These are phyloP conservation scores for Tetranychus piercei DNA, from an alignment of 2,888 invertebrate genomes.

Conservation along the genomic window DNA sequence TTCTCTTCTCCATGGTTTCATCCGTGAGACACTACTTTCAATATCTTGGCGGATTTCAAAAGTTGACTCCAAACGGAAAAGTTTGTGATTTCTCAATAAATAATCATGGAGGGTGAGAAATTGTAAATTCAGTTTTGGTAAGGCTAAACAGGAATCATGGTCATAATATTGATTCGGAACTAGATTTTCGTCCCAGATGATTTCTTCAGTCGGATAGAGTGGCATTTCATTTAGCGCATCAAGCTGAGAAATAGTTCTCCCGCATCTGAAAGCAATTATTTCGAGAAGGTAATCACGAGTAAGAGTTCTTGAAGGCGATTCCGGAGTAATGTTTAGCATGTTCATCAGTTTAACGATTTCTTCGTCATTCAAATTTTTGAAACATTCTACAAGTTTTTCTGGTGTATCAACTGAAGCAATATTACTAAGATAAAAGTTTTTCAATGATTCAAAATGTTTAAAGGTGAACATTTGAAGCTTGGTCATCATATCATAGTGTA, in stretches of 20 bases:
- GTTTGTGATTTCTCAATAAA: conserved; percentile 81
- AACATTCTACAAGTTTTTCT: conserved; percentile 61
- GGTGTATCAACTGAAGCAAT: conserved; percentile 87
- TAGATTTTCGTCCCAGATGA: conserved; percentile 97
- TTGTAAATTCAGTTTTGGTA: conserved; percentile 93
- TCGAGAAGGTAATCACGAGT: conserved; percentile 62
- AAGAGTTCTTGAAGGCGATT: conserved; percentile 13
- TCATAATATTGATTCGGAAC: conserved; percentile 94
- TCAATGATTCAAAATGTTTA: conserved; percentile 66
- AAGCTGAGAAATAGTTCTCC: conserved; percentile 70
- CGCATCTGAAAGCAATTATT: conserved; percentile 50
- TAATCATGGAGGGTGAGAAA: conserved; percentile 97
- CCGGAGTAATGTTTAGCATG: conserved; percentile 14
- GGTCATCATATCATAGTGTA: conserved; percentile 80
- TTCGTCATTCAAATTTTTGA: conserved; percentile 52
- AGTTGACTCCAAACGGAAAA: conserved; percentile 92
- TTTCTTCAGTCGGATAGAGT: conserved; percentile 87
- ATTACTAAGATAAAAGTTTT: conserved; percentile 72
- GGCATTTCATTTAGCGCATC: conserved; percentile 94
- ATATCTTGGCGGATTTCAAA: conserved; percentile 97
- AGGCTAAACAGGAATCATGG: conserved; percentile 80
- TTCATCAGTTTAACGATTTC: conserved; percentile 39
- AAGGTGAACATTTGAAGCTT: conserved; percentile 82
- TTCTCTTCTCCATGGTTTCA: conserved; percentile 85
- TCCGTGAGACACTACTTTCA: conserved; percentile 81